Conservation (phyloP, 1,140 invertebrate species). For the Protaetia brevitarsis region DNA sequence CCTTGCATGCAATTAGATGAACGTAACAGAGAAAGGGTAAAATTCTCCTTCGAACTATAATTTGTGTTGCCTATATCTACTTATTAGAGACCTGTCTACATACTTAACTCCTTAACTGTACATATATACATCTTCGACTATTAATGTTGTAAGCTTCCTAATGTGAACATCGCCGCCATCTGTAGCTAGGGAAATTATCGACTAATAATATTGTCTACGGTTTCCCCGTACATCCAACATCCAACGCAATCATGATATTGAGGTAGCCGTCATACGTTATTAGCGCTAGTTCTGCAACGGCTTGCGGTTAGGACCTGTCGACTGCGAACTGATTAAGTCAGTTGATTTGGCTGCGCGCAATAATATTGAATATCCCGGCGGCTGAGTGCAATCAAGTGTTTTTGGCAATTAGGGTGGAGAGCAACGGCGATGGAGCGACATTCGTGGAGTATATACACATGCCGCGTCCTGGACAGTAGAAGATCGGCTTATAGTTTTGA, state of each 20-base stretch:
- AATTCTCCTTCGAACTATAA: no score
- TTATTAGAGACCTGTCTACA: no score
- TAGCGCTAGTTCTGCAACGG: neutral
- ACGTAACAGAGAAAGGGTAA: no score
- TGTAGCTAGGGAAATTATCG: constrained; percentile 15
- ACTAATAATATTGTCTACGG: neutral
- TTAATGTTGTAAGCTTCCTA: no score
- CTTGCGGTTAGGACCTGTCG: constrained; percentile 4
- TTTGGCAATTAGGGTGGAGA: neutral
- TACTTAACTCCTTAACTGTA: no score
- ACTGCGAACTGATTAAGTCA: constrained; percentile 3
- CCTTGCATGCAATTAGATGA: no score
- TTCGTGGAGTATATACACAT: neutral
- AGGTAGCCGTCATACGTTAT: constrained; percentile 8
- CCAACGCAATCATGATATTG: constrained; percentile 4
- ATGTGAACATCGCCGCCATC: no score
- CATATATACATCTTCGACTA: no score
- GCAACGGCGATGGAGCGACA: neutral
- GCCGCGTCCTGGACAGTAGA: no score
- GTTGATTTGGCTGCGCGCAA: neutral
- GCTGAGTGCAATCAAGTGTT: neutral
- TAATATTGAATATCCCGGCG: neutral
- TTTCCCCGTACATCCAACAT: neutral
- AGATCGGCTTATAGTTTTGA: neutral
- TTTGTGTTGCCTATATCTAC: no score